Percentiles rank a stretch among this genome's conserved stretches.
Conservation (phyloP, 2,113 vertebrate species). For the Ginglymostoma cirratum region DNA sequence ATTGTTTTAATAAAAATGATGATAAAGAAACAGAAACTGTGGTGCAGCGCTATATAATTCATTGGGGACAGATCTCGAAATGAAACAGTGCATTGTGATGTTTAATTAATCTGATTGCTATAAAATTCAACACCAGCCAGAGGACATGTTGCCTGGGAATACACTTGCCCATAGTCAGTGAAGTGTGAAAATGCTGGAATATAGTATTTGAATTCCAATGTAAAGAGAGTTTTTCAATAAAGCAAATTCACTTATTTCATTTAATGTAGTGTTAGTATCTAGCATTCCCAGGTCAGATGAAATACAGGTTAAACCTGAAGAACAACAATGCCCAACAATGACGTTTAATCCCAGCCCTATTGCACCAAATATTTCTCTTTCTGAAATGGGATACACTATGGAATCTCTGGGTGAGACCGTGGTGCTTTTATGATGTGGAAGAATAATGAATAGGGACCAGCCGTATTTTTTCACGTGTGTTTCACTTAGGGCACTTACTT, state of each 20-base stretch:
- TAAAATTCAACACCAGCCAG: background rate
- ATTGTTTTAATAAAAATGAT: conserved; percentile 8
- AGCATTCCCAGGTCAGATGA: background rate
- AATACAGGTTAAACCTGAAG: background rate
- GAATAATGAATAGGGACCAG: background rate
- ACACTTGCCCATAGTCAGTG: background rate
- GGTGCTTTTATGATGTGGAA: background rate
- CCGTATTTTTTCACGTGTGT: too few relatives aligned
- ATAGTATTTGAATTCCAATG: background rate
- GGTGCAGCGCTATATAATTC: background rate
- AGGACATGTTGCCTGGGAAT: background rate
- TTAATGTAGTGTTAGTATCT: background rate
- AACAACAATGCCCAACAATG: background rate
- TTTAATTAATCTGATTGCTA: conserved; percentile 24
- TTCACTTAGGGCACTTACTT: background rate
- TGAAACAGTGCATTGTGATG: conserved; percentile 4
- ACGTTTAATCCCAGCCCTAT: background rate
- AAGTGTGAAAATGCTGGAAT: background rate
- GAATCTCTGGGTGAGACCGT: background rate
- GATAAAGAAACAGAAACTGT: conserved; percentile 22
- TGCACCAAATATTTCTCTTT: background rate
- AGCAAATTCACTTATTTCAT: background rate
- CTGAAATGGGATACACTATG: background rate
- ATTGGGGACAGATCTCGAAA: background rate
- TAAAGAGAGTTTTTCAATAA: background rate